A percentile compares a stretch with the other conserved stretches of the same genome.
phyloP scores from a whole-genome alignment of 2,113 vertebrate genomes.

The Thamnophis sirtalis region DNA sequence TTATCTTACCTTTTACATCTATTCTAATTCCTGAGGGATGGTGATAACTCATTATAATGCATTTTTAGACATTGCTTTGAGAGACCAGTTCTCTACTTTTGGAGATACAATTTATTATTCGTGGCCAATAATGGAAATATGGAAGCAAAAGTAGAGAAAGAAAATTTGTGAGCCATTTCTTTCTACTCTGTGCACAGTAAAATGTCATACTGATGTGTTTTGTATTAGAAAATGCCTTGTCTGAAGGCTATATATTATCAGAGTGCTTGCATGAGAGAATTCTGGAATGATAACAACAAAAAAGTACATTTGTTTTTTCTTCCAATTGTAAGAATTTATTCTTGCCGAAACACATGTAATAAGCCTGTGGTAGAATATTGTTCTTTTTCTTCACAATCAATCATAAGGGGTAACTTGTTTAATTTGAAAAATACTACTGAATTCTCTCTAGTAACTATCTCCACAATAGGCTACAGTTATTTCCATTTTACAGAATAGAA shows the following conservation, averaged over 20 bases:
- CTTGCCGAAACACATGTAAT: not conserved
- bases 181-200: not conserved
- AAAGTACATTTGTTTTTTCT: not conserved
- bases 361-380: not conserved
- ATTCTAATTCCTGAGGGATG: slow-evolving; percentile 11
- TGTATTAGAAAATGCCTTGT: not conserved
- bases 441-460: not conserved
- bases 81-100: not conserved
- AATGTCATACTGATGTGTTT: not conserved
- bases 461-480: not conserved
- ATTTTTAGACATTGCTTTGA: not conserved
- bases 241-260: slow-evolving; percentile 14
- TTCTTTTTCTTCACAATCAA: not conserved
- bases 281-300: not conserved
- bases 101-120: not conserved
- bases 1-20: slow-evolving; percentile 9
- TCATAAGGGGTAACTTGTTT: not conserved
- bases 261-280: not conserved
- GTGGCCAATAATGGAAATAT: not conserved
- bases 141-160: not conserved
- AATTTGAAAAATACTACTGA: not conserved
- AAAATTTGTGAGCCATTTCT: slow-evolving; percentile 8
- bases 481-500: not conserved
- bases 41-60: slow-evolving; percentile 1
- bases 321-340: not conserved